Evolutionary conservation across 2,113 vertebrate species (phyloP), one percentile per base, ranked within the genome.

Genomic region (Spea bombifrons): DNA sequence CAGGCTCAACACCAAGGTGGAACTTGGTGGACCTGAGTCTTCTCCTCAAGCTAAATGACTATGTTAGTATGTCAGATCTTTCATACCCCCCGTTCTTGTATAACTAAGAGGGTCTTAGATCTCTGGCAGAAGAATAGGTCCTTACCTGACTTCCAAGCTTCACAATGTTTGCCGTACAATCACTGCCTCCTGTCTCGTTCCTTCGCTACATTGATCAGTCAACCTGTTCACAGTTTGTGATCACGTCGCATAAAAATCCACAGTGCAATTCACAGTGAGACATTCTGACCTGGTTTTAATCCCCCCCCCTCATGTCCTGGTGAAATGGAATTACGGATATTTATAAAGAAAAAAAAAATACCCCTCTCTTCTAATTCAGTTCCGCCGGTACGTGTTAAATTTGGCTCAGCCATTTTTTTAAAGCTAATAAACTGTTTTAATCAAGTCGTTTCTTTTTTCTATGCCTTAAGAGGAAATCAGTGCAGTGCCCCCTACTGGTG

Each of bases 401-500:
- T 75, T 67, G 49, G 61, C 52, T 66, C 16, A 8, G n/a, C 5
- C 44, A 49, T 64, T 68, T 57, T 70, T 50, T 9, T 55, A 45
- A 10, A 6, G 75, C 59, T 78, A 78, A 78, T 78, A 78, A 78
- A 78, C 76, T 78, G 57, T 73, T 75, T 75, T 59, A 59, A 44
- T 71, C 82, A 65, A 83, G 66, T 77, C 66, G 63, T 67, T 83
- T 76, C 66, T 70, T 48, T 80, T 76, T 30, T 30, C 2, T 49
- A 69, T 70, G 87, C 90, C 88, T 87, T 68, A 69, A 86, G 91
- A 86, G 81, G 83, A 66, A 84, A 83, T 30, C 5, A 83, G 84
- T 86, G 81, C 81, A 86, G 89, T 80, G 91, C 91, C 93, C 90
- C 92, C 94, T 94, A 92, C 89, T 91, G 89, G 90, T 86, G 82